Evolutionary conservation across 2,113 vertebrate genomes (phyloP), one percentile per base, ranked within the genome.

Genomic region (Micronycteris hirsuta): DNA sequence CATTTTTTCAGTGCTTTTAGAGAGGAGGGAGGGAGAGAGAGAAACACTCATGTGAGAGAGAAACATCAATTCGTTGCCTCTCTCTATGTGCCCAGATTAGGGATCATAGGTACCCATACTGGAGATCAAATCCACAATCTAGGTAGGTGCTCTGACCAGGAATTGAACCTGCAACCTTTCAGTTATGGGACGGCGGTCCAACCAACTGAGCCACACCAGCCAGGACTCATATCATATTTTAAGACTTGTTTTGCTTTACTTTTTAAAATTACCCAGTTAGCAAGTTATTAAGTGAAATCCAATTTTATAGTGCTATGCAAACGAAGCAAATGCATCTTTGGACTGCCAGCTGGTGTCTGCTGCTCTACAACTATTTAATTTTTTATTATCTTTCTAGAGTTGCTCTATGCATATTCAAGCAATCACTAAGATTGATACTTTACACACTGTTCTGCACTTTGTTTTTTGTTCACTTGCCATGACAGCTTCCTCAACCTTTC

Each of bases 211-310:
- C 28, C 61, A 63, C 13, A 31, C 28, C 12, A 31, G 61, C 61
- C 61, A 63, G 2, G 28, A 13, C 61, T 63, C 61, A 63, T 63
- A 63, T 63, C 28, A 31, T 93, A 33, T 77, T 73, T 86, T 70
- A 88, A 86, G 41, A 88, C 36, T 54, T 78, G 28, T 33, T 14
- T 45, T 8, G 16, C 28, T 70, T 81, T 26, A 49, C 36, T 45
- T 80, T 78, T 70, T 63, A 19, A 71, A 70, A 20, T 86, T 58
- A 81, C 31, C 52, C 85, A 19, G 49, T 90, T 65, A 83, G 91
- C 54, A 83, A 56, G 65, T 90, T 93, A 80, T 80, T 93, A 78
- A n/a, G 11, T 86, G 68, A 78, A 85, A 91, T 93, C 47, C 71
- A 93, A 67, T 65, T 88, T 80, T 94, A 77, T 90, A 96, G 86